Evolutionary conservation across 2,888 invertebrate genomes (phyloP), one percentile per base, ranked within the genome.

Genomic region (Gibbula magus): DNA sequence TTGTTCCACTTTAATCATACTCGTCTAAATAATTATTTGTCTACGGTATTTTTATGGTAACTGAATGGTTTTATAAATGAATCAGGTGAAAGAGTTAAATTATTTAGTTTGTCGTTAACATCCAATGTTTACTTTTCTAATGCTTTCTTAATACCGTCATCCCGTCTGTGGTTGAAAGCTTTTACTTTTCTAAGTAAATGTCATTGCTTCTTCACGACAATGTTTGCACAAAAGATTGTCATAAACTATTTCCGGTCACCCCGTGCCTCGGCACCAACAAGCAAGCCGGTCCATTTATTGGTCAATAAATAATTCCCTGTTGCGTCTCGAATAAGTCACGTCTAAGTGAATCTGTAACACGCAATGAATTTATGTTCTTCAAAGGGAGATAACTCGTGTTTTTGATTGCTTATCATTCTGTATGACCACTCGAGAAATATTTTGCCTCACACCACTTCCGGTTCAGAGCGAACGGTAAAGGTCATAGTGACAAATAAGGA

Each of bases 401-500:
- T 7, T 70, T 70, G 70, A 70, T 70, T 35, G 18, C 29, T 39
- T 20, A 18, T 20, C 20, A 35, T 70, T 70, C 70, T 70, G 35
- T 70, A 20, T 39, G 70, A 39, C 61, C 35, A 70, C 70, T 70
- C 39, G 35, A 70, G 70, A 32, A 70, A 32, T 35, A 35, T 39
- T 20, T n/a, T 32, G 70, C 35, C 70, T 70, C 39, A 70, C 13
- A 2, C 70, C 18, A 39, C 70, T 70, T 70, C 70, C 70, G 70
- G 70, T 70, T 35, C 35, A 45, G 45, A 45, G 8, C 45, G 45
- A 45, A 45, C 10, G 35, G 35, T 35, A 70, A 70, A 70, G 70
- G 70, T 70, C 70, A 25, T 20, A 39, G 70, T 39, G 70, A 70
- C 70, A 70, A 35, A 70, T 70, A 32, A 35, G 70, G 70, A 70